Evolutionary conservation across 1,140 invertebrate genomes (phyloP).

Genomic region (Drosophila watanabei): DNA sequence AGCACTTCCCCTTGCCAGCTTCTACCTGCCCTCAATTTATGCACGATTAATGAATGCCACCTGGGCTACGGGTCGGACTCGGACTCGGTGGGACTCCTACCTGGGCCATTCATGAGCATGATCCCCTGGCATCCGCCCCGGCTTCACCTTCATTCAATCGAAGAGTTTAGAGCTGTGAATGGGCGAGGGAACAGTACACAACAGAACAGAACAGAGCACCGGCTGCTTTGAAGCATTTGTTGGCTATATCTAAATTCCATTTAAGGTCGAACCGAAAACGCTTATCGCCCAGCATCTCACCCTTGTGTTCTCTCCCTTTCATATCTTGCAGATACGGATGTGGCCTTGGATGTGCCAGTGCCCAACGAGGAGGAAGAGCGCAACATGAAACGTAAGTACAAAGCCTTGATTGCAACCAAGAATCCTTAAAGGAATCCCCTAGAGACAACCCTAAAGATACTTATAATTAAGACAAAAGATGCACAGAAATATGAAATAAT

Average conservation of each 20-base stretch:
- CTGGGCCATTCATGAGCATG: slow-evolving; percentile 51
- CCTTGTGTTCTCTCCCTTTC: slow-evolving; percentile 24
- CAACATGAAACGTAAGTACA: slow-evolving; percentile 91
- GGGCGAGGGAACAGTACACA: not conserved
- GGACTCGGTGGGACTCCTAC: slow-evolving; percentile 12
- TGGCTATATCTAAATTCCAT: slow-evolving; percentile 63
- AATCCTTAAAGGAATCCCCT: not conserved
- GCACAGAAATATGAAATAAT: not conserved
- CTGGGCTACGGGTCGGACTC: slow-evolving; percentile 32
- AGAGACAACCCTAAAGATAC: not conserved
- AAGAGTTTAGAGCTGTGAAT: not conserved
- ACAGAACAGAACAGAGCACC: not conserved
- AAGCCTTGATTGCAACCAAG: not conserved
- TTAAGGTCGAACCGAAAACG: slow-evolving; percentile 57
- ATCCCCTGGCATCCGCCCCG: slow-evolving; percentile 11
- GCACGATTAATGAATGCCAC: slow-evolving; percentile 82
- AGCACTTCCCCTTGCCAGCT: slow-evolving; percentile 13
- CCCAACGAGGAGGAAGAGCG: slow-evolving; percentile 91
- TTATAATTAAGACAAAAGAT: not conserved
- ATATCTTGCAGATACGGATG: slow-evolving; percentile 88
- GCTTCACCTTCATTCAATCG: slow-evolving; percentile 40
- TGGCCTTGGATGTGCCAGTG: slow-evolving; percentile 89
- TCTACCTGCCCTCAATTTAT: slow-evolving; percentile 77
- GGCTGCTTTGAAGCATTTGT: slow-evolving; percentile 57
- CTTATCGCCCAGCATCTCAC: slow-evolving; percentile 36